Conservation (phyloP, 92 coral and sea anemone genomes). For the Epizoanthus ramosus region DNA sequence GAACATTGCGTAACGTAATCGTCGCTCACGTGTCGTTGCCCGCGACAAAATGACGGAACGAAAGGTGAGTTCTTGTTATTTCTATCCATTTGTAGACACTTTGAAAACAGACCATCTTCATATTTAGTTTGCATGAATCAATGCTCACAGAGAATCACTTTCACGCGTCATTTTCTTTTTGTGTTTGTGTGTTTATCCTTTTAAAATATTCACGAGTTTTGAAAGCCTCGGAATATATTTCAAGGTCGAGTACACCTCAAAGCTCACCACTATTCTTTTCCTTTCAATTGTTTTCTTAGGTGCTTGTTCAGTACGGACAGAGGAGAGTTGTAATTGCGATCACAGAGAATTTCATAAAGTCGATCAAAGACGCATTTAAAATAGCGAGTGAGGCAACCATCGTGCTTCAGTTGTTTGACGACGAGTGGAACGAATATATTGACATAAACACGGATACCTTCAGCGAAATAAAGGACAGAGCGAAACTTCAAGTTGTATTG, state of each 20-base stretch:
- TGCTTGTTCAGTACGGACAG: constrained; percentile 26
- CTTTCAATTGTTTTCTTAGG: constrained; percentile 21
- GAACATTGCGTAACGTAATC: no score
- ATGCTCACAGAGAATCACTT: constrained; percentile 29
- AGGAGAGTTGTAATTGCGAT: neutral
- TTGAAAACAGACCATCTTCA: constrained; percentile 19
- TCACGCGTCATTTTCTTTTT: constrained; percentile 18
- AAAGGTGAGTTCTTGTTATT: constrained; percentile 23
- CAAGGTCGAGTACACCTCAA: constrained; percentile 33
- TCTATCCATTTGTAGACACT: constrained; percentile 28
- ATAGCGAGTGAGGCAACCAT: constrained; percentile 4
- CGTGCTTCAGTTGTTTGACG: constrained; percentile 9
- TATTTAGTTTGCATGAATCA: constrained; percentile 23
- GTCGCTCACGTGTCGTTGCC: no score
- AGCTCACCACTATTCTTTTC: constrained; percentile 26
- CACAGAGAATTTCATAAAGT: neutral
- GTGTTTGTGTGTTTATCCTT: constrained; percentile 21
- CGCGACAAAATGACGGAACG: constrained; percentile 17
- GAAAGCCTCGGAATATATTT: constrained; percentile 32
- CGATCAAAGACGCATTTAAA: constrained; percentile 18
- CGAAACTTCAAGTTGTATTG: constrained; percentile 20
- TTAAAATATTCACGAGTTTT: constrained; percentile 36
- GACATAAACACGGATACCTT: constrained; percentile 10
- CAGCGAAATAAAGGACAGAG: constrained; percentile 20
- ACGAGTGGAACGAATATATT: constrained; percentile 18